Conservation (phyloP, 2,888 invertebrate genomes). For the Carabus problematicus region DNA sequence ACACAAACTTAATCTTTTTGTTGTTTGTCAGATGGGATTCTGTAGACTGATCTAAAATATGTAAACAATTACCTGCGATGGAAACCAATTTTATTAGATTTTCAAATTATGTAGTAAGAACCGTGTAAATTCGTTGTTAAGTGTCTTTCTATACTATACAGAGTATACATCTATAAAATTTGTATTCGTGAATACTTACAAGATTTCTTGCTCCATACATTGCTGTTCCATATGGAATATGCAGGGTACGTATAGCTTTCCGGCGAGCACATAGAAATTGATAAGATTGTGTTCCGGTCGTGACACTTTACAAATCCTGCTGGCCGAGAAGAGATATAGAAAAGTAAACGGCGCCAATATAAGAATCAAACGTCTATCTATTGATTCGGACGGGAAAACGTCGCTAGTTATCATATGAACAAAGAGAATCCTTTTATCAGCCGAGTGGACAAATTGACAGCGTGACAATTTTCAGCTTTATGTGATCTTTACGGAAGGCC, state of each 20-base stretch:
- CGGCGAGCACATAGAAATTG: slow-evolving; percentile 1
- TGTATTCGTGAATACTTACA: too few relatives aligned
- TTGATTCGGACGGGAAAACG: slow-evolving; percentile 28
- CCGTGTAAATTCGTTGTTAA: too few relatives aligned
- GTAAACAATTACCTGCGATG: too few relatives aligned
- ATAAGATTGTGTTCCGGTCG: background rate
- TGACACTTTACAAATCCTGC: slow-evolving; percentile 11
- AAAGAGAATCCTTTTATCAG: slow-evolving; percentile 38
- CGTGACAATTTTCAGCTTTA: slow-evolving; percentile 38
- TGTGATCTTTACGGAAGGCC: slow-evolving; percentile 31
- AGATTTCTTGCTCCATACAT: background rate
- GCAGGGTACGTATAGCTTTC: background rate
- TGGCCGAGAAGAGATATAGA: slow-evolving; percentile 4
- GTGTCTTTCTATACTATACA: too few relatives aligned
- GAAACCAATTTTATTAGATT: too few relatives aligned
- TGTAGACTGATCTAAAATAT: too few relatives aligned
- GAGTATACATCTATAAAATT: too few relatives aligned
- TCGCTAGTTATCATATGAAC: slow-evolving; percentile 40
- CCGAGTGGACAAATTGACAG: slow-evolving; percentile 39
- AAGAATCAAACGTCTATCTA: slow-evolving; percentile 35
- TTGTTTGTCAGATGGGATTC: too few relatives aligned
- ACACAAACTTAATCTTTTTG: slow-evolving; percentile 12
- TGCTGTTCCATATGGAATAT: background rate
- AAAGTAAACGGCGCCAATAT: slow-evolving; percentile 29
- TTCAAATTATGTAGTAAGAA: too few relatives aligned